Evolutionary conservation across 2,113 vertebrate species (phyloP).

Genomic region (Pseudorectes ferrugineus): DNA sequence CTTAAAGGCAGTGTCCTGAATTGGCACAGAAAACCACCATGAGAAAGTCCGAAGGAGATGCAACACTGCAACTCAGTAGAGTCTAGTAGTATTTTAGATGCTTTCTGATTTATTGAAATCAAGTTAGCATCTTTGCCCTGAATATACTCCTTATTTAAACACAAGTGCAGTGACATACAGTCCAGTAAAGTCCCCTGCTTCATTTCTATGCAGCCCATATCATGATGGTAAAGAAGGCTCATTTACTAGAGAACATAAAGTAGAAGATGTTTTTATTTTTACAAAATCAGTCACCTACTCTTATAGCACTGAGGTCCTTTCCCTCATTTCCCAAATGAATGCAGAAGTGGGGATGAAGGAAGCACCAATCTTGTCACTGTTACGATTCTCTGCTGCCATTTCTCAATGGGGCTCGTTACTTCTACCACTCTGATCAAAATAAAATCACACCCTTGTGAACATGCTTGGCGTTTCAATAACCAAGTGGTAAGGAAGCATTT

Average conservation of each 20-base stretch:
- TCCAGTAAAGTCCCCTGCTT: neutral
- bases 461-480: neutral
- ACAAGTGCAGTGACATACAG: neutral
- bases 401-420: neutral
- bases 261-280: neutral
- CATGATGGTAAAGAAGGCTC: neutral
- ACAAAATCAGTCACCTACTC: neutral
- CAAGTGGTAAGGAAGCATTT: neutral
- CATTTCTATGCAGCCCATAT: neutral
- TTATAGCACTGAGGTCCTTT: neutral
- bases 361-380: neutral
- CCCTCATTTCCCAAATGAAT: neutral
- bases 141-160: constrained; percentile 4
- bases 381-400: neutral
- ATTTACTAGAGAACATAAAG: constrained; percentile 11
- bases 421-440: neutral
- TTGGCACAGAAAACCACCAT: neutral
- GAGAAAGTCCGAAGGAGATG: neutral
- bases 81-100: neutral
- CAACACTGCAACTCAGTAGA: neutral
- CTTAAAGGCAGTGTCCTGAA: neutral
- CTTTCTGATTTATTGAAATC: neutral
- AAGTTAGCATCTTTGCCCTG: neutral
- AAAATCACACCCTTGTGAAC: neutral
- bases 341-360: neutral